Conservation (phyloP, 2,797 vertebrate genomes). For the Oryzias sinensis region DNA sequence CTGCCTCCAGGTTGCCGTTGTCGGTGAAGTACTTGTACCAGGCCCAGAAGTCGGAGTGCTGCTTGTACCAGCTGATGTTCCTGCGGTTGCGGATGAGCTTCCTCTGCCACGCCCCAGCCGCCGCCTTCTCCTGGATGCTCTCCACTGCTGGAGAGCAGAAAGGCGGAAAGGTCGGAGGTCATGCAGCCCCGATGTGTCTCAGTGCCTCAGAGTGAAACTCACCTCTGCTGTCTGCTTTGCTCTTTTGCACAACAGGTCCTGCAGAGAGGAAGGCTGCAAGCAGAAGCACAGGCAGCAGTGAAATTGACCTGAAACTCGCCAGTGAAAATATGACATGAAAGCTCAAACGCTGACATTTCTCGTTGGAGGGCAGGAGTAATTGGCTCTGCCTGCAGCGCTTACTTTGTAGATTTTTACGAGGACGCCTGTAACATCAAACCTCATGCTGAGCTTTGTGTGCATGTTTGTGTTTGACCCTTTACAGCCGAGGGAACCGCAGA, state of each 20-base stretch:
- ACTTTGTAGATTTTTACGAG: slow-evolving; percentile 74
- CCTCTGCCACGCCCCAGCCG: slow-evolving; percentile 38
- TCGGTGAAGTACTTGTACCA: slow-evolving; percentile 84
- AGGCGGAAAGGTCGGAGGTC: too few relatives aligned
- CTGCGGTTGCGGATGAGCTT: slow-evolving; percentile 76
- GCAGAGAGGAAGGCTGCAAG: slow-evolving; percentile 71
- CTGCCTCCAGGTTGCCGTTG: slow-evolving; percentile 79
- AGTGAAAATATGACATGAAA: slow-evolving; percentile 56
- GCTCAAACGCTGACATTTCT: slow-evolving; percentile 47
- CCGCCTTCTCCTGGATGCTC: slow-evolving; percentile 44
- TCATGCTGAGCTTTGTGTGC: slow-evolving; percentile 36
- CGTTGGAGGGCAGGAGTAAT: slow-evolving; percentile 48
- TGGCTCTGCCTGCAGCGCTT: slow-evolving; percentile 47
- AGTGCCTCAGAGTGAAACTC: background rate
- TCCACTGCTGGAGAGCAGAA: slow-evolving; percentile 37
- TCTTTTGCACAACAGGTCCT: slow-evolving; percentile 60
- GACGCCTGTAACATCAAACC: slow-evolving; percentile 44
- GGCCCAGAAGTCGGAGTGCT: slow-evolving; percentile 82
- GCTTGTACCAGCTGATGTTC: slow-evolving; percentile 84
- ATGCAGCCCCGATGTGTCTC: background rate
- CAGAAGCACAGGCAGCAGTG: slow-evolving; percentile 34
- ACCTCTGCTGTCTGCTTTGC: slow-evolving; percentile 70
- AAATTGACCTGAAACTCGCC: slow-evolving; percentile 26
- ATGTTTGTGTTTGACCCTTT: slow-evolving; percentile 36
- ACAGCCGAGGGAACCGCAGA: slow-evolving; percentile 36